phyloP scores from a whole-genome alignment of 2,113 vertebrate genomes.

The Cyanoliseus patagonus region DNA sequence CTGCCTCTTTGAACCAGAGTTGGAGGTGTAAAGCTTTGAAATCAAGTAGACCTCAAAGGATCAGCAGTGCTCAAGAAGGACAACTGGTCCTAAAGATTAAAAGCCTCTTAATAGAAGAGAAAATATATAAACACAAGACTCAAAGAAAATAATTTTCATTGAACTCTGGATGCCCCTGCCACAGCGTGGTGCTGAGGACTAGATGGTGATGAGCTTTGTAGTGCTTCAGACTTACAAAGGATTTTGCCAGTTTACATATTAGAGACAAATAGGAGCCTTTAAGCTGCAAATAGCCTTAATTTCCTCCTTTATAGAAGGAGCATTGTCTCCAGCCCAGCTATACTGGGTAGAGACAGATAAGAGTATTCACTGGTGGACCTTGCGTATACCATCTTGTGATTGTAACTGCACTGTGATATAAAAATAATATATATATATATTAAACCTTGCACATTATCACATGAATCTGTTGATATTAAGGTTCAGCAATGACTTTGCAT shows the following conservation, averaged over 20 bases:
- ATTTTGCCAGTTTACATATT: neutral
- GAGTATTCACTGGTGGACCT: neutral
- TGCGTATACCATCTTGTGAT: neutral
- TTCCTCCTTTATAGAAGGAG: neutral
- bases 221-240: neutral
- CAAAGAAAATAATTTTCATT: neutral
- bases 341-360: neutral
- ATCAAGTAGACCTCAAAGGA: slow-evolving; percentile 1
- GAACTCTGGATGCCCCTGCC: neutral
- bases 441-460: neutral
- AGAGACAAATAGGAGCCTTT: neutral
- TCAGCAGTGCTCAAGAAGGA: neutral
- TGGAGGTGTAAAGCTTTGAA: slow-evolving; percentile 28
- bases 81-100: neutral
- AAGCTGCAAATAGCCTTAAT: neutral
- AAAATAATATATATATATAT: rapidly evolving
- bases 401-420: neutral
- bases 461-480: neutral
- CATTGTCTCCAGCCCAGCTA: neutral
- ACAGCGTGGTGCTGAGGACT: neutral
- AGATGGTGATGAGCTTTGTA: neutral
- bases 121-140: neutral
- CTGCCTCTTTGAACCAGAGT: slow-evolving; percentile 11
- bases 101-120: neutral
- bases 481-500: neutral